Base-by-base conservation (phyloP, 2,888 invertebrate genomes). In the Ditula angustiorana region DNA sequence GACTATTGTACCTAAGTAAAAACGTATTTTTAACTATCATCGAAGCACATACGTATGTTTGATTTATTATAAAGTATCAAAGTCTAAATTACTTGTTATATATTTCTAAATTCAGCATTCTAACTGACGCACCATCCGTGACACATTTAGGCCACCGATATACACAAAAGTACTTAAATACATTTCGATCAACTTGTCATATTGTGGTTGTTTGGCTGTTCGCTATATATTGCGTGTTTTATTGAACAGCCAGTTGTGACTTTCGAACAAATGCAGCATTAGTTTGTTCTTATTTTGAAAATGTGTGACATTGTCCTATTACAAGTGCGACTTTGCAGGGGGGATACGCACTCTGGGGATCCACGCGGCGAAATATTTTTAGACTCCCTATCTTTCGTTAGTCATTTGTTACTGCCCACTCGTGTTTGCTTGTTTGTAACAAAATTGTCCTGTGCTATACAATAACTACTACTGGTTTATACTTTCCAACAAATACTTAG, bases 71-170 rank as follows among this genome's bases (percentile, higher is more conserved):
- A 26, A 10, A 26, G 47, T 28, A 19, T 55, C 30, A 41, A 41
- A 56, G 49, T 10, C 46, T 7, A n/a, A 30, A 24, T 16, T 58
- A 50, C n/a, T 47, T 53, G 33, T 35, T 28, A 23, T 33, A 30
- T 59, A 30, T 26, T 78, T 74, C 73, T 77, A 69, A 72, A 74
- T 64, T 63, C 74, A 69, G 78, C 80, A 79, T 80, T 74, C 81
- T 78, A 74, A 71, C 71, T 88, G 86, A 88, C 67, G 87, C 88
- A 87, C 71, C 68, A 71, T 61, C 26, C 44, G 70, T 88, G 87
- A 88, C 88, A 87, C 88, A 88, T 88, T 88, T 85, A 79, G 88
- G 85, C 58, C 87, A 83, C 73, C 73, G 83, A 83, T 86, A 82
- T 65, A 50, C 56, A 44, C 64, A 70, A 70, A 64, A 71, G 67